Percentiles rank a stretch among this genome's conserved stretches.
These are phyloP conservation scores for Tretioscincus oriximinensis DNA, from an alignment of 2,113 vertebrate species.

Conservation along the genomic window DNA sequence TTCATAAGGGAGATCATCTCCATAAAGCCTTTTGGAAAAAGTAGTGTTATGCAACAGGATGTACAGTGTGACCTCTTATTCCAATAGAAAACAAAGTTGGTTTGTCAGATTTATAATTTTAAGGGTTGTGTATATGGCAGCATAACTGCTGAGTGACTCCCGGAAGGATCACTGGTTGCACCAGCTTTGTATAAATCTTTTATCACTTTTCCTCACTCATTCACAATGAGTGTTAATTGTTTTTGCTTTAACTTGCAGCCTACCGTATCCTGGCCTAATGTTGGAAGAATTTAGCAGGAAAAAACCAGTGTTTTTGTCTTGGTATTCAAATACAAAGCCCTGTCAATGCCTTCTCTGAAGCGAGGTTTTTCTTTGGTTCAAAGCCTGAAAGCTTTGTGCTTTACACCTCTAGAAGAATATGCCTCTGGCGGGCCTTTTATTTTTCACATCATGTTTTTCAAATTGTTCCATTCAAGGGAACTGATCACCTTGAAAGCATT, in stretches of 20 bases:
- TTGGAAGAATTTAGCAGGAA: background rate
- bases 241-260: background rate
- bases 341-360: background rate
- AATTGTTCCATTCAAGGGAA: conserved; percentile 6
- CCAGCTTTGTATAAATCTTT: too few relatives aligned
- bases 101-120: too few relatives aligned
- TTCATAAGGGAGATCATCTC: too few relatives aligned
- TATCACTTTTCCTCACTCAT: too few relatives aligned
- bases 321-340: background rate
- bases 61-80: too few relatives aligned
- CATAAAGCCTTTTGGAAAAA: too few relatives aligned
- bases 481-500: background rate
- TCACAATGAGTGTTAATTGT: background rate
- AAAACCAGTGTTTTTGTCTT: conserved; percentile 3
- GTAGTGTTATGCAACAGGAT: too few relatives aligned
- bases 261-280: background rate
- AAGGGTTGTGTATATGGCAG: too few relatives aligned
- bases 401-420: conserved; percentile 15
- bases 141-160: too few relatives aligned
- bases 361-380: background rate
- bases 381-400: background rate
- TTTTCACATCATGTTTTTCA: conserved; percentile 10
- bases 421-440: conserved; percentile 12
- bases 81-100: too few relatives aligned
- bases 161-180: too few relatives aligned